Percentiles rank a stretch among this genome's conserved stretches.
These are phyloP conservation scores for Phallusia fumigata DNA, from an alignment of 23 tunicate genomes.

Conservation along the genomic window DNA sequence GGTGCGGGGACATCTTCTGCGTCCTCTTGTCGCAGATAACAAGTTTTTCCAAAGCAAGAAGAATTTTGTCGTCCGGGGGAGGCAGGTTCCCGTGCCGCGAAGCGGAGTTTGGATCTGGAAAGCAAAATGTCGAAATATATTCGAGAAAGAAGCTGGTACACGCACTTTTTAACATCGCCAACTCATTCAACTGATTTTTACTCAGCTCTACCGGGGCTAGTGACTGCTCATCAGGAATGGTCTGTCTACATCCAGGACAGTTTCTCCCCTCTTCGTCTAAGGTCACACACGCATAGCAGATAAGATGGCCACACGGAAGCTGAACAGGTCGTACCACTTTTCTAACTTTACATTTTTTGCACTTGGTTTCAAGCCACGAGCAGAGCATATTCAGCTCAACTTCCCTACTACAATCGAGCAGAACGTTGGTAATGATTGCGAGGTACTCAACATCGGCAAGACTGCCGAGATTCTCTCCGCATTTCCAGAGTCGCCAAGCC, in stretches of 20 bases:
- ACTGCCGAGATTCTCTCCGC: neutral
- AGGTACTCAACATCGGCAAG: slow-evolving; percentile 33
- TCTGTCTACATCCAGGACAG: slow-evolving; percentile 48
- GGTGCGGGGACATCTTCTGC: neutral
- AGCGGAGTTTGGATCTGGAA: slow-evolving; percentile 12
- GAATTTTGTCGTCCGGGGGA: slow-evolving; percentile 15
- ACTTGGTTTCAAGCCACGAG: slow-evolving; percentile 41
- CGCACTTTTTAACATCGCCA: slow-evolving; percentile 29
- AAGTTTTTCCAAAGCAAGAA: slow-evolving; percentile 23
- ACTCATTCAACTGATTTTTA: slow-evolving; percentile 30
- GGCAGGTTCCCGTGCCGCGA: neutral
- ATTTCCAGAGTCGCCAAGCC: slow-evolving; percentile 42
- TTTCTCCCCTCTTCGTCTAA: slow-evolving; percentile 6
- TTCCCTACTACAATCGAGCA: slow-evolving; percentile 35
- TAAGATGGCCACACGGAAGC: slow-evolving; percentile 53
- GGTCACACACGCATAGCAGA: slow-evolving; percentile 43
- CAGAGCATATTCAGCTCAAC: slow-evolving; percentile 37
- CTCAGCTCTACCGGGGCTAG: slow-evolving; percentile 28
- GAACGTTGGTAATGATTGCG: slow-evolving; percentile 30
- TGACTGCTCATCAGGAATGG: neutral
- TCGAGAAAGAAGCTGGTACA: slow-evolving; percentile 76
- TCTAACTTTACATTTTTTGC: slow-evolving; percentile 40
- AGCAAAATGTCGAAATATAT: slow-evolving; percentile 60
- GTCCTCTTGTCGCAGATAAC: slow-evolving; percentile 44
- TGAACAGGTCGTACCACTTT: slow-evolving; percentile 22